Evolutionary conservation across 2,113 vertebrate genomes (phyloP).

Genomic region (Clinocottus analis): DNA sequence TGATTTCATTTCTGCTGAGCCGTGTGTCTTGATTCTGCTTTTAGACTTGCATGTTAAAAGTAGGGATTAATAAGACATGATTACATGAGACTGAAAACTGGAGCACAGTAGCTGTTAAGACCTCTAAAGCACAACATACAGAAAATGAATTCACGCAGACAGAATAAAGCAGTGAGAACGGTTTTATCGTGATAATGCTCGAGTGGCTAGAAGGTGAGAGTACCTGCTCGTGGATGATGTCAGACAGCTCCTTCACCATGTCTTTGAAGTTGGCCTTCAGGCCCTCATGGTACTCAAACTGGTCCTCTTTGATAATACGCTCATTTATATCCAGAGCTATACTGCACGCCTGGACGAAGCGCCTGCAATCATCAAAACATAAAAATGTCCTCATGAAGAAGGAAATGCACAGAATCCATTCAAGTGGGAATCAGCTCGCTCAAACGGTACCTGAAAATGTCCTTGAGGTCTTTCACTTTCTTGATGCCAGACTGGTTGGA

Average conservation of each 20-base stretch:
- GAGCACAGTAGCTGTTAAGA: neutral
- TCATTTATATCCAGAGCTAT: slow-evolving; percentile 96
- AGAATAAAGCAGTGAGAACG: too few species aligned
- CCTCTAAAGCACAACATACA: neutral
- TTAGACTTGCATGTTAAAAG: too few species aligned
- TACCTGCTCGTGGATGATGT: slow-evolving; percentile 97
- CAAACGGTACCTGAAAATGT: slow-evolving; percentile 90
- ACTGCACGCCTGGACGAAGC: slow-evolving; percentile 93
- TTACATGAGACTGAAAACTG: too few species aligned
- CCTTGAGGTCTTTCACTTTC: slow-evolving; percentile 95
- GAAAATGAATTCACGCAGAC: neutral
- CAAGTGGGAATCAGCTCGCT: neutral
- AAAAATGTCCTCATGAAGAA: neutral
- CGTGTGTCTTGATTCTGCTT: neutral
- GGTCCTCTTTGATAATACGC: slow-evolving; percentile 96
- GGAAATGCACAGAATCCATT: neutral
- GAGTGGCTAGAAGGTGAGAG: neutral
- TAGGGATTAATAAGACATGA: neutral
- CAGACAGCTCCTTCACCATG: slow-evolving; percentile 97
- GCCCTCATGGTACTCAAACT: slow-evolving; percentile 96
- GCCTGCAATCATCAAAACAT: slow-evolving; percentile 76
- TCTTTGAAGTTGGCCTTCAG: slow-evolving; percentile 95
- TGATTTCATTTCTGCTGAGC: neutral
- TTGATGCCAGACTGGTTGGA: slow-evolving; percentile 87
- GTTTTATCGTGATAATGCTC: too few species aligned